Conservation (phyloP, 1,140 invertebrate genomes). For the Panagrolaimus sp. region DNA sequence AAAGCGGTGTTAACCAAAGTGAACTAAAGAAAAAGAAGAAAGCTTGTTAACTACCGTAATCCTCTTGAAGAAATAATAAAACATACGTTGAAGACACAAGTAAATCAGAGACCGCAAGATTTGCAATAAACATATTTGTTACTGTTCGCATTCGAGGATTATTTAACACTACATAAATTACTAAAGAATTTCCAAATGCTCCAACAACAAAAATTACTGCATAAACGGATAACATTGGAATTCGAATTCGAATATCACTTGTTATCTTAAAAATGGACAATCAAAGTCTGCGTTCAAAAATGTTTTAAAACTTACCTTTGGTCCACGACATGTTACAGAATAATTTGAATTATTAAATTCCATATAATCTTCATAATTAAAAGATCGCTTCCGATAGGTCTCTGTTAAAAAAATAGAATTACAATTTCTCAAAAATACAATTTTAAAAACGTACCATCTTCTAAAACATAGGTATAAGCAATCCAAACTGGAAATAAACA, state of each 20-base stretch:
- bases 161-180: constrained; percentile 81
- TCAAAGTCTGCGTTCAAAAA: no score
- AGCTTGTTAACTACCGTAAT: no score
- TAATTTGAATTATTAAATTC: neutral
- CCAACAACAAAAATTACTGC: constrained; percentile 77
- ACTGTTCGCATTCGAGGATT: constrained; percentile 94
- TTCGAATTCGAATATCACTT: constrained; percentile 1
- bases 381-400: neutral
- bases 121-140: constrained; percentile 89
- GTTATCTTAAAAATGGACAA: neutral
- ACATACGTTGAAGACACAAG: constrained; percentile 83
- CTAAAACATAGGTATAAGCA: neutral
- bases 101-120: constrained; percentile 87
- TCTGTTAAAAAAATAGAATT: no score
- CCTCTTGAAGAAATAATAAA: constrained; percentile 53
- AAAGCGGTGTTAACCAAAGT: constrained; percentile 54
- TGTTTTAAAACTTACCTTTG: neutral
- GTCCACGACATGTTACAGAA: neutral
- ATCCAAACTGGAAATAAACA: constrained; percentile 3
- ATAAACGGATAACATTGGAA: neutral
- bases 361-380: neutral
- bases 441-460: no score
- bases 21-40: constrained; percentile 48
- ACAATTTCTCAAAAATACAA: no score
- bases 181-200: constrained; percentile 83